Percentiles rank a stretch among this genome's conserved stretches.
Conservation (phyloP, 2,113 vertebrate species). For the Chloropsis hardwickii region DNA sequence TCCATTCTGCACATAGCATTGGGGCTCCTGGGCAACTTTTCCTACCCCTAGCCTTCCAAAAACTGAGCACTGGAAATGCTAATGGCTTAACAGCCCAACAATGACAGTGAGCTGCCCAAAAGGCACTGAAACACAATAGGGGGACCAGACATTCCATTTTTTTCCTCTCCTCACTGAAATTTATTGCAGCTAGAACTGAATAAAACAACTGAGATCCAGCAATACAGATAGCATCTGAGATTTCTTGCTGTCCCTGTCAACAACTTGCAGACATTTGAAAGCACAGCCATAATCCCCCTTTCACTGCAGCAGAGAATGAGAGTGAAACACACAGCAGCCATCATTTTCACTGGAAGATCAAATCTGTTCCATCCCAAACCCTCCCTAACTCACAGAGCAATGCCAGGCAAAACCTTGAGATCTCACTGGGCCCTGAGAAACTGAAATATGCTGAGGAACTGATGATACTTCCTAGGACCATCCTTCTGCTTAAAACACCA, state of each 20-base stretch:
- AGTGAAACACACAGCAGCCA: not conserved
- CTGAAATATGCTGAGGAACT: not conserved
- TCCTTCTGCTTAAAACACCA: not conserved
- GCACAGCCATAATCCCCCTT: slow-evolving; percentile 8
- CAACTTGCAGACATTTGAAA: slow-evolving; percentile 20
- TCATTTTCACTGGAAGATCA: not conserved
- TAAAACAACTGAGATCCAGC: not conserved
- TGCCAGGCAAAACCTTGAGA: not conserved
- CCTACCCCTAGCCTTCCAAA: not conserved
- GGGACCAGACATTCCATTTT: not conserved
- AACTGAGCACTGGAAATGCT: not conserved
- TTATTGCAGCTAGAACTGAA: slow-evolving; percentile 6
- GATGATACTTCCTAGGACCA: not conserved
- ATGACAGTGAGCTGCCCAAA: not conserved
- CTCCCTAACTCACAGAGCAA: not conserved
- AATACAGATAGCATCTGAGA: slow-evolving; percentile 30
- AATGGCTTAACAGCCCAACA: not conserved
- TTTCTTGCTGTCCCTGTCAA: slow-evolving; percentile 33
- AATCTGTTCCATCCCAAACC: not conserved
- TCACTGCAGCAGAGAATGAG: not conserved
- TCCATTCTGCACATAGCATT: not conserved
- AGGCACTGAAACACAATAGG: not conserved
- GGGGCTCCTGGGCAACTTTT: not conserved
- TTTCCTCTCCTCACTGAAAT: not conserved
- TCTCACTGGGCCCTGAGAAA: not conserved